Evolutionary conservation across 2,113 vertebrate genomes (phyloP).

Genomic region (Marmota flaviventris): DNA sequence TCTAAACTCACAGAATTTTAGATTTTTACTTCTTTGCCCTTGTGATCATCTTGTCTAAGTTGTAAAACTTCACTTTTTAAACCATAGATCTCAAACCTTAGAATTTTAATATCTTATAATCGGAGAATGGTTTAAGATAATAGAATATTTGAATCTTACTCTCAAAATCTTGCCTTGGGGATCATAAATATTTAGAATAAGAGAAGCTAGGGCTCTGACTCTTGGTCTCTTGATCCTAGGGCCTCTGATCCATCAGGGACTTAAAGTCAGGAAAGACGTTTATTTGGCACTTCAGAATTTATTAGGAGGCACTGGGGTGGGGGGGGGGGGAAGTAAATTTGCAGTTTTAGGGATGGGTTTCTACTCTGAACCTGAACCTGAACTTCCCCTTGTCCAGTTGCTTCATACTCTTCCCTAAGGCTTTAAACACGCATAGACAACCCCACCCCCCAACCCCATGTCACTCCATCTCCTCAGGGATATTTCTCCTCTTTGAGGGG

Average conservation of each 20-base stretch:
- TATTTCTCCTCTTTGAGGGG: background rate
- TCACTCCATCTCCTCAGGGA: background rate
- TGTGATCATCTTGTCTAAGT: background rate
- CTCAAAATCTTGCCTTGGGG: background rate
- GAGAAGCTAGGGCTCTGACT: background rate
- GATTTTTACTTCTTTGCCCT: background rate
- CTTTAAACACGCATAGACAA: background rate
- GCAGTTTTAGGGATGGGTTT: background rate
- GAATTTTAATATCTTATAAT: background rate
- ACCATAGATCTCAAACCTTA: background rate
- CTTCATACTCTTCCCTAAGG: background rate
- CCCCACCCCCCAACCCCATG: background rate
- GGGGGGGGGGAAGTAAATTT: background rate
- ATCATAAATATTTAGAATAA: background rate
- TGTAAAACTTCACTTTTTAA: background rate
- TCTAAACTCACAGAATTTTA: background rate
- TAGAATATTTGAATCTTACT: background rate
- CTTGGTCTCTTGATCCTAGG: background rate
- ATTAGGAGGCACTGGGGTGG: background rate
- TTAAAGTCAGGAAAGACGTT: background rate
- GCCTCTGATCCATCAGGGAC: background rate
- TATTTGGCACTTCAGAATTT: background rate
- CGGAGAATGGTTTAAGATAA: conserved; percentile 2
- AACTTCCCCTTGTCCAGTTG: background rate
- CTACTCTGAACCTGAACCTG: background rate